A percentile compares a stretch with the other conserved stretches of the same genome.
Evolutionary conservation across 2,888 invertebrate genomes (phyloP).

Genomic region (Acanthacorydalis orientalis): DNA sequence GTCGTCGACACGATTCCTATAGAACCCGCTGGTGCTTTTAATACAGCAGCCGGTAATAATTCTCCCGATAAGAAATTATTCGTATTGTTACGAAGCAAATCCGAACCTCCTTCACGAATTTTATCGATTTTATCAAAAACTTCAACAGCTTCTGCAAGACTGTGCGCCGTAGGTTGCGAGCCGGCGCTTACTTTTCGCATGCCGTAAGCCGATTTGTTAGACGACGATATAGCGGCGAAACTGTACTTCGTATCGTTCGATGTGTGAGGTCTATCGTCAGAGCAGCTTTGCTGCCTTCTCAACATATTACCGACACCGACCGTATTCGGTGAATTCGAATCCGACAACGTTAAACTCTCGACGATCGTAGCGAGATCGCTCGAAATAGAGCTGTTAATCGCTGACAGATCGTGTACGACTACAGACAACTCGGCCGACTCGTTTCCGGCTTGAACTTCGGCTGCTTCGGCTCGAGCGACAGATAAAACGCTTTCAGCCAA

Average conservation of each 20-base stretch:
- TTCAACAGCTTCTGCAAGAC: conserved; percentile 29
- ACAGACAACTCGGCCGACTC: conserved; percentile 37
- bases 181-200: conserved; percentile 21
- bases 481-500: conserved; percentile 71
- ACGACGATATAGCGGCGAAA: conserved; percentile 18
- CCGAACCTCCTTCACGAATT: conserved; percentile 44
- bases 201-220: conserved; percentile 18
- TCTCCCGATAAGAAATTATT: conserved; percentile 63
- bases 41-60: conserved; percentile 18
- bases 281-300: conserved; percentile 20
- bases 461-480: conserved; percentile 52
- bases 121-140: conserved; percentile 47
- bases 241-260: conserved; percentile 17
- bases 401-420: conserved; percentile 45
- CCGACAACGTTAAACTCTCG: conserved; percentile 58
- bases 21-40: conserved; percentile 17
- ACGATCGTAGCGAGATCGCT: conserved; percentile 74
- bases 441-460: conserved; percentile 37
- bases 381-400: conserved; percentile 50
- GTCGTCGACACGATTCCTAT: conserved; percentile 13
- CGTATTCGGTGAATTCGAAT: conserved; percentile 22
- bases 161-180: conserved; percentile 20
- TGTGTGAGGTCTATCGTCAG: conserved; percentile 30
- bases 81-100: conserved; percentile 59
- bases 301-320: conserved; percentile 12